Evolutionary conservation across 2,797 vertebrate species (phyloP), one percentile per base, ranked within the genome.

Genomic region (Cebuella pygmaea): DNA sequence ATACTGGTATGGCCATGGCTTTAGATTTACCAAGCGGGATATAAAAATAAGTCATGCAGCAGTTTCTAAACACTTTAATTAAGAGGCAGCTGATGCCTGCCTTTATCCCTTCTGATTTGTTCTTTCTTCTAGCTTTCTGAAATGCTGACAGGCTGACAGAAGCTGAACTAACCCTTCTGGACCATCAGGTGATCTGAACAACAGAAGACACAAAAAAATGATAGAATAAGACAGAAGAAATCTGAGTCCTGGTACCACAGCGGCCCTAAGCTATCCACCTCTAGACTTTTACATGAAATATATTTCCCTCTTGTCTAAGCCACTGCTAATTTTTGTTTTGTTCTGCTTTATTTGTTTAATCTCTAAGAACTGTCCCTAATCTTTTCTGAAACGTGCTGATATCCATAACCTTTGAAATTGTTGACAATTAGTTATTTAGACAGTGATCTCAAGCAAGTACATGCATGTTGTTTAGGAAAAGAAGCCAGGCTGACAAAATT

Each of bases 401-500:
- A 87, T 86, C 12, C 17, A 61, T 22, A 30, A 93, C 93, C 95
- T 85, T 96, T 97, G 90, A 97, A 95, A 89, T 55, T 88, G 64
- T 46, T 79, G 87, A 93, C 93, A 97, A 95, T 90, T 86, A 98
- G 67, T 94, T 97, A 95, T 93, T 95, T 81, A 88, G 61, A 91
- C 95, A 97, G 87, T 87, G 33, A 75, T 89, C 15, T 26, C 94
- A 96, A 97, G 46, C 76, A 52, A 81, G 26, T 55, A 48, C 81
- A 88, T 74, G 52, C 72, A 0, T 0, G 22, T 92, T 36, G 36
- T 67, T 92, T 59, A 94, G 78, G 75, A 97, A 95, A 96, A 98
- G 83, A 95, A 96, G 27, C 41, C 59, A 85, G 74, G 7, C 22
- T 50, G 85, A 85, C 33, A 93, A 87, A 92, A 83, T 61, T 94